These are phyloP conservation scores for Stenoptilia bipunctidactyla DNA, from an alignment of 2,888 invertebrate genomes.

Conservation along the genomic window DNA sequence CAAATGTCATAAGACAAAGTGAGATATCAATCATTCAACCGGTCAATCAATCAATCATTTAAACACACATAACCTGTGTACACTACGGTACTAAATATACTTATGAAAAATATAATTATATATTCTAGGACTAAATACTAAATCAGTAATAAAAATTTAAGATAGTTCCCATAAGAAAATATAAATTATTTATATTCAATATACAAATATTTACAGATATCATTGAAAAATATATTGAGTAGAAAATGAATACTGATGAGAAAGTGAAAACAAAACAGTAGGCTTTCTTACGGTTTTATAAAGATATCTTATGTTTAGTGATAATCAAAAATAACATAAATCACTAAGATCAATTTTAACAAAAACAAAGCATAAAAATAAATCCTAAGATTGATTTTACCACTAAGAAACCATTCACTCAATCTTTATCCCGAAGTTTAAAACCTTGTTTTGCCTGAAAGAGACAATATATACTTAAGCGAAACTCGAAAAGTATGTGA, in stretches of 20 bases:
- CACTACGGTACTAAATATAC: constrained; percentile 5
- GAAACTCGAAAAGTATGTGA: too few species aligned
- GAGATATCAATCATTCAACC: constrained; percentile 25
- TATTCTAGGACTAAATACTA: background rate
- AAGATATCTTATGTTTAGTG: too few species aligned
- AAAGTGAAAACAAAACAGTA: constrained; percentile 25
- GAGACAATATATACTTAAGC: too few species aligned
- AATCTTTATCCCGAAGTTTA: too few species aligned
- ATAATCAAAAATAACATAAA: too few species aligned
- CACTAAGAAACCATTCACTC: too few species aligned
- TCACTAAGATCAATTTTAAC: too few species aligned
- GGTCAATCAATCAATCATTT: constrained; percentile 18
- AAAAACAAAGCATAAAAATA: too few species aligned
- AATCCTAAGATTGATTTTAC: too few species aligned
- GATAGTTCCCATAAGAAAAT: constrained; percentile 53
- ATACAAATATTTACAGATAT: constrained; percentile 39
- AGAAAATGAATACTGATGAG: constrained; percentile 46
- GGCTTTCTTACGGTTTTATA: too few species aligned
- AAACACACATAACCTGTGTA: constrained; percentile 12
- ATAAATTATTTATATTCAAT: constrained; percentile 42
- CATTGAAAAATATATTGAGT: constrained; percentile 18
- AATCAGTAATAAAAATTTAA: constrained; percentile 13
- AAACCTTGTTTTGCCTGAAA: too few species aligned
- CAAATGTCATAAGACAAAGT: constrained; percentile 47
- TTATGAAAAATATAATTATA: background rate